phyloP scores from a whole-genome alignment of 2,113 vertebrate species.

The Nycticryphes semicollaris region DNA sequence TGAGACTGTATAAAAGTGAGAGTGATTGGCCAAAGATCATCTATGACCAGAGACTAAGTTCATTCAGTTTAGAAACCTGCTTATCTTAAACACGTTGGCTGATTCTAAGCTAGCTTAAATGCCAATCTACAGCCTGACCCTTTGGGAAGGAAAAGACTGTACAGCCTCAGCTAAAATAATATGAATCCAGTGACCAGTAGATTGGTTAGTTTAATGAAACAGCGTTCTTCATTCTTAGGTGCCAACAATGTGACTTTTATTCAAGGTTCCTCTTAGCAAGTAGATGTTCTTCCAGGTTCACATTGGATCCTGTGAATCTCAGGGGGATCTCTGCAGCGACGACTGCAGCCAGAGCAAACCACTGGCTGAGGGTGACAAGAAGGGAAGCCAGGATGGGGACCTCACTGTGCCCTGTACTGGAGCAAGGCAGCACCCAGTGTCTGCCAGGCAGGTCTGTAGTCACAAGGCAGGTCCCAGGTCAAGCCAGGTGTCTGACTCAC shows the following conservation, averaged over 20 bases:
- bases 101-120: background rate
- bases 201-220: background rate
- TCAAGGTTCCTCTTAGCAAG: background rate
- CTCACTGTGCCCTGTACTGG: fast-evolving
- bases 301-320: fast-evolving
- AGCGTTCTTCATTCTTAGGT: background rate
- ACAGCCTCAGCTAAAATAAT: background rate
- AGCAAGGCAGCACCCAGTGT: background rate
- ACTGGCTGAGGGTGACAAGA: background rate
- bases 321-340: background rate
- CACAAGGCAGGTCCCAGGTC: background rate
- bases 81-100: background rate
- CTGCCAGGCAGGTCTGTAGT: background rate
- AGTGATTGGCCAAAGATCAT: background rate
- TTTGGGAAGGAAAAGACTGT: background rate
- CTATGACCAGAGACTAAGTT: background rate
- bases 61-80: background rate
- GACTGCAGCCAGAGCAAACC: background rate
- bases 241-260: background rate
- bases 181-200: background rate
- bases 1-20: background rate
- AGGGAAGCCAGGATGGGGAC: background rate
- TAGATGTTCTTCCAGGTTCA: background rate
- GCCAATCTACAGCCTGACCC: background rate
- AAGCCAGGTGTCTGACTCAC: background rate